Conservation (phyloP, 1,140 invertebrate genomes). For the Pseudomyrmex gracilis region DNA sequence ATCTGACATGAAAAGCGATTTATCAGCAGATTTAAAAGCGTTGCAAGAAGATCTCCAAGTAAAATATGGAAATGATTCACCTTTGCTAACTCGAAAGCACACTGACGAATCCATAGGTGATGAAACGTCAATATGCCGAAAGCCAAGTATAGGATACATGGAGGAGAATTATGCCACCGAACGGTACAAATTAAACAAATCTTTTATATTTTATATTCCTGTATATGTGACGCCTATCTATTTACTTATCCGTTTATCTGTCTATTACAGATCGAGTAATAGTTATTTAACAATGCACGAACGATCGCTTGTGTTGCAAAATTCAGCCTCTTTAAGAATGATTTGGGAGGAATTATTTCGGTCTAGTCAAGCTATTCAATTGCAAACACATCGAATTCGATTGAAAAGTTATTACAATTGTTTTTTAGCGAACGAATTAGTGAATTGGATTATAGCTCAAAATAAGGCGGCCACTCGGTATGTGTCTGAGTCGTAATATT, state of each 20-base stretch:
- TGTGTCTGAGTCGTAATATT: not conserved
- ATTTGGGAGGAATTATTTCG: constrained; percentile 91
- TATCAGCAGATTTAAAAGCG: constrained; percentile 92
- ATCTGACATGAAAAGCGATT: constrained; percentile 90
- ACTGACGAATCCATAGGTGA: constrained; percentile 73
- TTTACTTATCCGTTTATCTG: not conserved
- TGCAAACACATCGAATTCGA: constrained; percentile 89
- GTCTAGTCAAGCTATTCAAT: constrained; percentile 87
- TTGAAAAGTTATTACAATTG: constrained; percentile 89
- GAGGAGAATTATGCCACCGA: constrained; percentile 90
- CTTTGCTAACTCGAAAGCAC: constrained; percentile 74
- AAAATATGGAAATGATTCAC: constrained; percentile 86
- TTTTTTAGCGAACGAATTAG: constrained; percentile 90
- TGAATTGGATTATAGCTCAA: constrained; percentile 91
- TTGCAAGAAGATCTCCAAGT: constrained; percentile 93
- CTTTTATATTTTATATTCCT: constrained; percentile 14
- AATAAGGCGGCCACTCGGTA: constrained; percentile 88
- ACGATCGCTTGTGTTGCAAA: constrained; percentile 89
- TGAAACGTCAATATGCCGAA: constrained; percentile 83
- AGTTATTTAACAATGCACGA: constrained; percentile 87
- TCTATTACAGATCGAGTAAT: constrained; percentile 79
- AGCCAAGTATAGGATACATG: constrained; percentile 91
- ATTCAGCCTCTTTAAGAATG: constrained; percentile 90
- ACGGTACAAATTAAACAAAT: constrained; percentile 78
- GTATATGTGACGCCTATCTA: constrained; percentile 3